Percentiles rank a stretch among this genome's conserved stretches.
These are phyloP conservation scores for Styela plicata DNA, from an alignment of 23 tunicate species.

Conservation along the genomic window DNA sequence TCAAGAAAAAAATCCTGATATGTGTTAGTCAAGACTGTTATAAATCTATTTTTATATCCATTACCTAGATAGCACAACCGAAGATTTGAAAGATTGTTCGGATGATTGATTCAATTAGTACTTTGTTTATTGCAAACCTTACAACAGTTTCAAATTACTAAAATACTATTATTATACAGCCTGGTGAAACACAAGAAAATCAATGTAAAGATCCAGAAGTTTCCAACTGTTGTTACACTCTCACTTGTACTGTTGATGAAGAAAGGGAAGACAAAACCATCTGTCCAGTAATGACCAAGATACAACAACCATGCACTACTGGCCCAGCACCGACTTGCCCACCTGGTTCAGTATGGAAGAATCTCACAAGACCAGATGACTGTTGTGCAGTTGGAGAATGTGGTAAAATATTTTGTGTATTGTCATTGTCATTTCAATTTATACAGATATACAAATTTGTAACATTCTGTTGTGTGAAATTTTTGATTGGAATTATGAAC, in stretches of 20 bases:
- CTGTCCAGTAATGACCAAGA: conserved; percentile 30
- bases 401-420: conserved; percentile 43
- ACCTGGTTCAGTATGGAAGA: conserved; percentile 51
- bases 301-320: conserved; percentile 36
- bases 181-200: conserved; percentile 20
- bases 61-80: too few species aligned
- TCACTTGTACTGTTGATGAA: conserved; percentile 30
- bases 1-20: too few species aligned
- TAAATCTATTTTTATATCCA: too few species aligned
- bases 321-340: conserved; percentile 51
- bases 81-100: too few species aligned
- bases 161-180: conserved; percentile 8
- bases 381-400: conserved; percentile 69
- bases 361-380: conserved; percentile 38
- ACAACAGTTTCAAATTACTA: too few species aligned
- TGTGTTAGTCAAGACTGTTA: too few species aligned
- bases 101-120: too few species aligned
- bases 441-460: neutral
- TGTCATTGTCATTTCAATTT: neutral
- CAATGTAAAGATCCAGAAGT: conserved; percentile 36
- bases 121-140: too few species aligned
- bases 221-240: conserved; percentile 61
- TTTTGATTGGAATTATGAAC: too few species aligned
- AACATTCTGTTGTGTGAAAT: too few species aligned
- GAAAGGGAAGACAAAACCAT: conserved; percentile 7